A percentile compares a stretch with the other conserved stretches of the same genome.
Conservation (phyloP, 2,113 vertebrate species). For the Nothoprocta pentlandii region DNA sequence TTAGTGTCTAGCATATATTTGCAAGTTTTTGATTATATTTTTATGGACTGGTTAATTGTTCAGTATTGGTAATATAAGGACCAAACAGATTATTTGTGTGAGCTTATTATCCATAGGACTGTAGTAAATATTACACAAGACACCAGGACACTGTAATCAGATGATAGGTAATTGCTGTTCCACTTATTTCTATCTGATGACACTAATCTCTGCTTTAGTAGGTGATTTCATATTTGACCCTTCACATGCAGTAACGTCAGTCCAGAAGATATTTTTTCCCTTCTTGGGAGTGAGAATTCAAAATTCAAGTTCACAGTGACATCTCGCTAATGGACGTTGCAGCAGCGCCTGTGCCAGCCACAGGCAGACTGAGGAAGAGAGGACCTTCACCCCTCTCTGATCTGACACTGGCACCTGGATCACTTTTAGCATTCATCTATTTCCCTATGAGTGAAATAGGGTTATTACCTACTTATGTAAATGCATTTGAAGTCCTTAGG, state of each 20-base stretch:
- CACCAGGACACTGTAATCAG: neutral
- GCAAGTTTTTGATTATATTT: neutral
- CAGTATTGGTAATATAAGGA: neutral
- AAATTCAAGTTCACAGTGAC: neutral
- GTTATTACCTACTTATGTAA: neutral
- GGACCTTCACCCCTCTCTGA: neutral
- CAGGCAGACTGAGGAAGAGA: neutral
- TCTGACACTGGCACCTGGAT: neutral
- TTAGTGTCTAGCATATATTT: neutral
- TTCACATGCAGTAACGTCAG: neutral
- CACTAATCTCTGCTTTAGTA: neutral
- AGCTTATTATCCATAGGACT: neutral
- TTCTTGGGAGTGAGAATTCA: neutral
- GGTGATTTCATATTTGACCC: neutral
- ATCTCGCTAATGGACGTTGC: neutral
- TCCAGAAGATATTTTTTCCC: neutral
- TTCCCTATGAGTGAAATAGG: neutral
- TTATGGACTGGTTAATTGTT: neutral
- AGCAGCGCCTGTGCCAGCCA: rapidly evolving
- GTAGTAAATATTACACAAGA: neutral
- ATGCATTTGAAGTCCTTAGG: neutral
- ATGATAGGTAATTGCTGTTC: neutral
- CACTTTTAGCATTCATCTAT: neutral
- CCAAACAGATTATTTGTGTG: neutral
- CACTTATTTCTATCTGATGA: neutral